phyloP scores from a whole-genome alignment of 2,888 invertebrate species.

The Tricholauxania praeusta region DNA sequence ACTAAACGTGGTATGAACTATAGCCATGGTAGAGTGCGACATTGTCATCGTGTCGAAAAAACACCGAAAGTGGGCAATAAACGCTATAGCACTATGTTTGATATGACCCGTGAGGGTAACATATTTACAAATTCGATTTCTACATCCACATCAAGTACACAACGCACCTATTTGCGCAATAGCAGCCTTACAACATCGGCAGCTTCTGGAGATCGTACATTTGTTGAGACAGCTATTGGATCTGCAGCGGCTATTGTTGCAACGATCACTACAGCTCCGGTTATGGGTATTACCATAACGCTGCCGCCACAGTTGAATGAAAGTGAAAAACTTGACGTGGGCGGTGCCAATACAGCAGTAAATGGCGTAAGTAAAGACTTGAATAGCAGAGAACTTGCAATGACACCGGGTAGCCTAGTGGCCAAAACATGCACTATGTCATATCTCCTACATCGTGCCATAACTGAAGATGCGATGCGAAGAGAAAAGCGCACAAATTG shows the following conservation, averaged over 20 bases:
- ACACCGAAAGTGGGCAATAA: constrained; percentile 14
- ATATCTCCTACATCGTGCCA: not conserved
- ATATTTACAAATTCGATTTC: constrained; percentile 53
- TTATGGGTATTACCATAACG: not conserved
- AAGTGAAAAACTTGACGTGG: too few relatives aligned
- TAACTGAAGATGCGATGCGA: not conserved
- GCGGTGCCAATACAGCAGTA: too few relatives aligned
- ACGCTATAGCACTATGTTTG: constrained; percentile 15
- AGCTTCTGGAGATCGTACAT: not conserved
- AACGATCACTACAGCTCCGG: not conserved
- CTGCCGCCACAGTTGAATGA: too few relatives aligned
- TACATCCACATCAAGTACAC: constrained; percentile 59
- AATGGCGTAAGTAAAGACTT: too few relatives aligned
- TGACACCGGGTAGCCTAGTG: not conserved
- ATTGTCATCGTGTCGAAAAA: constrained; percentile 1
- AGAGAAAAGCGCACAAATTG: too few relatives aligned
- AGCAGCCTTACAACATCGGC: constrained; percentile 51
- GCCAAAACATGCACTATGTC: not conserved
- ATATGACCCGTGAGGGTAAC: constrained; percentile 36
- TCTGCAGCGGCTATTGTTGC: not conserved
- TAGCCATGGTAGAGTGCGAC: constrained; percentile 28
- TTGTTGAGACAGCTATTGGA: not conserved
- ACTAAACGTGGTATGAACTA: not conserved
- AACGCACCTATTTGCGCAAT: constrained; percentile 58
- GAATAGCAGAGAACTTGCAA: not conserved